These are phyloP conservation scores for Sipha maydis DNA, from an alignment of 2,888 invertebrate species.

Conservation along the genomic window DNA sequence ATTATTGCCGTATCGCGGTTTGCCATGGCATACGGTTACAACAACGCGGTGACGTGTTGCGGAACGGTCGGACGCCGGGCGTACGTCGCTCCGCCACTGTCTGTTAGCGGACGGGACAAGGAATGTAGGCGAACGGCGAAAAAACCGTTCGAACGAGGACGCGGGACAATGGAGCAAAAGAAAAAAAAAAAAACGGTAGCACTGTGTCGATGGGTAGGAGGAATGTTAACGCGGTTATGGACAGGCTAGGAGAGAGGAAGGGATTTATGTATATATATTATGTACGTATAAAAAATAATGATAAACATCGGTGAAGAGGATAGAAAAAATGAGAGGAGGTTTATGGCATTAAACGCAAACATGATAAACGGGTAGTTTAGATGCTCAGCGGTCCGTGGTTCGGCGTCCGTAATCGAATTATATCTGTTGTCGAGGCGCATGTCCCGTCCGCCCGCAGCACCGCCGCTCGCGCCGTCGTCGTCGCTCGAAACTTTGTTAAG, in stretches of 20 bases:
- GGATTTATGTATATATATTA: not conserved
- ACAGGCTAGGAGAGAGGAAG: not conserved
- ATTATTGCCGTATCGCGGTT: too few species aligned
- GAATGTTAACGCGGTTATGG: not conserved
- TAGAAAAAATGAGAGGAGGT: constrained; percentile 19
- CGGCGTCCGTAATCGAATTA: constrained; percentile 61
- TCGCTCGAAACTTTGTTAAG: constrained; percentile 55
- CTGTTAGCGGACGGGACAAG: too few species aligned
- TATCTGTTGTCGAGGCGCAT: constrained; percentile 52
- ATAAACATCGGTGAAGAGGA: constrained; percentile 5
- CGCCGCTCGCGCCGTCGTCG: constrained; percentile 24
- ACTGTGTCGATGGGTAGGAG: not conserved
- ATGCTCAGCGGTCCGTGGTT: constrained; percentile 61
- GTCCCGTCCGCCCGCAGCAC: constrained; percentile 42
- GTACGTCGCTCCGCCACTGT: too few species aligned
- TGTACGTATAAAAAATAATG: constrained; percentile 19
- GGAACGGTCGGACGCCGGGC: too few species aligned
- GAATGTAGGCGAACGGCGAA: not conserved
- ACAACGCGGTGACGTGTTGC: too few species aligned
- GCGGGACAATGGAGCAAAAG: constrained; percentile 1
- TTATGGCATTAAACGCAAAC: constrained; percentile 58
- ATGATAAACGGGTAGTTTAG: constrained; percentile 57
- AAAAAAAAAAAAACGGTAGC: not conserved
- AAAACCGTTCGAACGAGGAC: not conserved
- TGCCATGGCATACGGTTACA: too few species aligned